A percentile compares a stretch with the other conserved stretches of the same genome.
Conservation (phyloP, 2,113 vertebrate species). For the Sylvilagus bachmani region DNA sequence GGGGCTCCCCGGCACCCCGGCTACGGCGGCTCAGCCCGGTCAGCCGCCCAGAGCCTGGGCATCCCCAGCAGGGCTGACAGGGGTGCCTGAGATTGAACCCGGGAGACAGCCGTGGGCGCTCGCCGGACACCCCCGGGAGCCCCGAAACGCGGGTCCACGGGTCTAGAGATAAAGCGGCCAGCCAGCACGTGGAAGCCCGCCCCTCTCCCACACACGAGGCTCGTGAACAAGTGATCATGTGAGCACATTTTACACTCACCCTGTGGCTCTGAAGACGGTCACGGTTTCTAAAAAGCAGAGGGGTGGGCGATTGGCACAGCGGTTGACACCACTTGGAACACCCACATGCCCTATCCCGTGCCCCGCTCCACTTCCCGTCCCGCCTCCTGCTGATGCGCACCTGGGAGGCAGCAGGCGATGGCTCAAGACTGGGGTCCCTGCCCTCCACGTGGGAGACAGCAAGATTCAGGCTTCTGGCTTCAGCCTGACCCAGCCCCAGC, state of each 20-base stretch:
- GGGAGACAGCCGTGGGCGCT: background rate
- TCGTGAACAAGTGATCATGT: background rate
- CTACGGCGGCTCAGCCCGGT: background rate
- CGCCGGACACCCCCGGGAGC: background rate
- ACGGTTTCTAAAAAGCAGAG: background rate
- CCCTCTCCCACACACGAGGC: background rate
- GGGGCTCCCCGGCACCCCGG: background rate
- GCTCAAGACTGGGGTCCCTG: too few relatives aligned
- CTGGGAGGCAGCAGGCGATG: too few relatives aligned
- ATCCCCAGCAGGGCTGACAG: background rate
- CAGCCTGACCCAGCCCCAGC: too few relatives aligned
- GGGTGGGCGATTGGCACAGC: too few relatives aligned
- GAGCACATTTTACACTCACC: background rate
- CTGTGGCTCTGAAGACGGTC: background rate
- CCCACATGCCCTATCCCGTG: too few relatives aligned
- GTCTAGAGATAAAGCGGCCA: too few relatives aligned
- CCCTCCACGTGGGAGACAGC: too few relatives aligned
- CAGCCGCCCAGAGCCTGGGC: background rate
- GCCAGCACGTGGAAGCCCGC: background rate
- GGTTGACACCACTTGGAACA: too few relatives aligned
- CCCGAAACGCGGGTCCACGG: background rate
- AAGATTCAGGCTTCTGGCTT: too few relatives aligned
- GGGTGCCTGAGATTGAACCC: background rate
- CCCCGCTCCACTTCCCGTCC: too few relatives aligned
- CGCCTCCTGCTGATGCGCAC: too few relatives aligned